Evolutionary conservation across 2,888 invertebrate species (phyloP).

Genomic region (Leptodirus hochenwartii): DNA sequence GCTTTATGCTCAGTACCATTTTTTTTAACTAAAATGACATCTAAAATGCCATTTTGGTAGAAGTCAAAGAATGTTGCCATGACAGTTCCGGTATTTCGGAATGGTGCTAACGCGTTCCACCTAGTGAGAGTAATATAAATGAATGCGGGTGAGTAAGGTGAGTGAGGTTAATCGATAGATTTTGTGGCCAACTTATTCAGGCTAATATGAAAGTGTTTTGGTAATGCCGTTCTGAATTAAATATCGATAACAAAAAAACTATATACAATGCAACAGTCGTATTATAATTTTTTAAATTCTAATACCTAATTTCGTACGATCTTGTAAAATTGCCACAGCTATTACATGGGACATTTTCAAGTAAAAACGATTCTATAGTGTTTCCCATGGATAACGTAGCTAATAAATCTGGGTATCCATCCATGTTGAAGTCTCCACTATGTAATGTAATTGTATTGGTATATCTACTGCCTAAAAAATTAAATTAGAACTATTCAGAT

Average conservation of each 20-base stretch:
- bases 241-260: no score
- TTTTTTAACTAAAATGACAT: slow-evolving; percentile 50
- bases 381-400: slow-evolving; percentile 40
- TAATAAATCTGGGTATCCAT: slow-evolving; percentile 85
- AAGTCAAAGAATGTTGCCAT: slow-evolving; percentile 88
- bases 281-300: no score
- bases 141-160: no score
- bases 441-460: slow-evolving; percentile 62
- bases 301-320: slow-evolving; percentile 57
- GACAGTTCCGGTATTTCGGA: slow-evolving; percentile 52
- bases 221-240: no score
- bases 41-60: slow-evolving; percentile 85
- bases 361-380: slow-evolving; percentile 44
- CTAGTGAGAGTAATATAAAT: no score
- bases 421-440: slow-evolving; percentile 88
- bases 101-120: slow-evolving; percentile 56
- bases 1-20: slow-evolving; percentile 35
- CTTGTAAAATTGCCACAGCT: slow-evolving; percentile 45
- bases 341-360: slow-evolving; percentile 63
- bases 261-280: no score
- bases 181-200: no score
- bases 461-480: slow-evolving; percentile 33
- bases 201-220: no score
- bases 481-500: not conserved
- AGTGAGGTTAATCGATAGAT: no score